Base-by-base conservation (phyloP, 2,888 invertebrate species). In the Phengaris arion region DNA sequence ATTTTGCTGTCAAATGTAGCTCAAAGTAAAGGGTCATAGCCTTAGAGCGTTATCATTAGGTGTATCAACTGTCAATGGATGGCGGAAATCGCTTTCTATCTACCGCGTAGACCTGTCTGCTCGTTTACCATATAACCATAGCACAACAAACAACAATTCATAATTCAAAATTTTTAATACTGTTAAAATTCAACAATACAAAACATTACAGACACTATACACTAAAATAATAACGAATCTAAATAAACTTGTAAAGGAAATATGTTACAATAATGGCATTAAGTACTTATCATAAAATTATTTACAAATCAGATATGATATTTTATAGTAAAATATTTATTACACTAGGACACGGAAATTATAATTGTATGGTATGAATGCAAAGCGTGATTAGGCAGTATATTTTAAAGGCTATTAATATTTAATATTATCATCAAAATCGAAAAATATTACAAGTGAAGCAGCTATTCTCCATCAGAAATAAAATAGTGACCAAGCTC, bases 131-230 rank as follows among this genome's bases (percentile, higher is more conserved):
- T 2, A 35, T 35, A 35, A 35, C 35, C 35, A 35, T 4, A 35
- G 35, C 35, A 35, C 35, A 35, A 35, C 35, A 22, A 78, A 79
- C 80, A 76, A 77, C 72, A 55, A 68, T 69, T 55, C 76, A 81
- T 80, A 83, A 82, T 85, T 84, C 85, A 85, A 84, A 86, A 88
- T 6, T 52, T 91, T 90, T 91, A 93, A 91, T 93, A 90, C 91
- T 89, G 92, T 92, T 92, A 93, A 92, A 89, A 88, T 90, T 92
- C 91, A 93, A 92, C 93, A 93, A 92, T 91, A 90, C 83, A 88
- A 88, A 92, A 92, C 87, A 82, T 86, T 89, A 83, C 85, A 84
- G 84, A 88, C 87, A 87, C 85, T 91, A 86, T 92, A 86, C 86
- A 90, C 87, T 80, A 80, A 84, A 83, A 84, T 85, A 84, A 87